A percentile compares a stretch with the other conserved stretches of the same genome.
These are phyloP conservation scores for Hydrolagus colliei DNA, from an alignment of 2,797 vertebrate species.

Conservation along the genomic window DNA sequence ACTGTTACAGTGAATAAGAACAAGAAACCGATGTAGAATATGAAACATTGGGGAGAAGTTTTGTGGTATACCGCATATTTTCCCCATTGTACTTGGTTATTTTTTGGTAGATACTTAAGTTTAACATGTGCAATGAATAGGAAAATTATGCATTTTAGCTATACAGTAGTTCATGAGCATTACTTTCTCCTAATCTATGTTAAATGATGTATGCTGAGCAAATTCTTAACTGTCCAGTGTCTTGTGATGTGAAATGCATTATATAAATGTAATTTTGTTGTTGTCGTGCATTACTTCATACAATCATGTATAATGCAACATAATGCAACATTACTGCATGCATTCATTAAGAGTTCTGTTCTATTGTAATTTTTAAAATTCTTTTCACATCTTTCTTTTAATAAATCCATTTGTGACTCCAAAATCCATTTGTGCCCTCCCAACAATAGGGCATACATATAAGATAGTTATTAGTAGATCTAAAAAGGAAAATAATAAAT, in stretches of 20 bases:
- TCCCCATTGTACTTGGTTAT: neutral
- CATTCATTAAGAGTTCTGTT: neutral
- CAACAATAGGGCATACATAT: too few relatives aligned
- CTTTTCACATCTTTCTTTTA: neutral
- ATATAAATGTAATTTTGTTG: too few relatives aligned
- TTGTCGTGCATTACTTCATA: neutral
- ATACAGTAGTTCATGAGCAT: neutral
- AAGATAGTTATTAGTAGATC: too few relatives aligned
- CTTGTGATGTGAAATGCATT: too few relatives aligned
- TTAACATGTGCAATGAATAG: too few relatives aligned
- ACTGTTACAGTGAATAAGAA: neutral
- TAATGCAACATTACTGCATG: neutral
- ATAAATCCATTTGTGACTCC: too few relatives aligned
- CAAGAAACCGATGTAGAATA: neutral
- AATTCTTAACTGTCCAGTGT: too few relatives aligned
- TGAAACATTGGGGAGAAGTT: too few relatives aligned
- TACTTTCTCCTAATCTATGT: too few relatives aligned
- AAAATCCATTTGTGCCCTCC: too few relatives aligned
- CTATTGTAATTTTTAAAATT: neutral
- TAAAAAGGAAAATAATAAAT: too few relatives aligned
- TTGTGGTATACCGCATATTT: too few relatives aligned
- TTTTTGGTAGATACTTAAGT: neutral
- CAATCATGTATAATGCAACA: neutral
- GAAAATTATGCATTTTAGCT: neutral
- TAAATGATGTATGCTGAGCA: neutral